Base-by-base conservation (phyloP, 2,888 invertebrate genomes). In the Xestobium rufovillosum region DNA sequence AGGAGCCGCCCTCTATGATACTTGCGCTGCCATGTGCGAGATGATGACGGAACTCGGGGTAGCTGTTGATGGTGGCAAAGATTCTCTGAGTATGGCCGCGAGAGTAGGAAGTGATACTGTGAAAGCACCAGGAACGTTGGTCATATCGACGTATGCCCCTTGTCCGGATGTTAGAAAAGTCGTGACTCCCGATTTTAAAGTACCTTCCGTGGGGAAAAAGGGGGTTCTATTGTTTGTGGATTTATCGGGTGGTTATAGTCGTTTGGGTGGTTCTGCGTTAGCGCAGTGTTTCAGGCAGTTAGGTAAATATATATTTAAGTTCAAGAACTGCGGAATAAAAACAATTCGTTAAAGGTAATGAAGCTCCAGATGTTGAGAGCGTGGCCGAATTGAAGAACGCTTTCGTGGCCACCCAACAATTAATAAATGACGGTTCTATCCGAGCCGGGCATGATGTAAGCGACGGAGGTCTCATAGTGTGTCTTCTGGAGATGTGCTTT, bases 21-120 rank as follows among this genome's bases (percentile, higher is more conserved):
- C 97, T 0, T 96, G 96, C 57, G 68, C 70, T 25, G 89, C 92
- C 10, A 85, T 96, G 76, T 92, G 94, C 59, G 67, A 69, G 2
- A 73, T 91, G 2, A 90, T 97, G 90, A 68, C 71, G 3, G 62
- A 74, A 49, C 67, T 96, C 2, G 91, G 83, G 4, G 79, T 95
- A 13, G 96, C 92, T 4, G 78, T 96, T 12, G 96, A 97, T 62
- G 96, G 97, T 17, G 94, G 97, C 28, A 96, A 98, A 67, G 96
- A 97, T 70, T 94, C 95, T 4, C 70, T 98, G 11, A 92, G 94
- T 36, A 98, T 97, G 97, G 89, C 95, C 31, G 94, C 95, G 1
- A 75, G 87, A 50, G 83, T 94, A 4, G 77, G 73, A 0, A 71
- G 72, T 1, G 69, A 81, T 31, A 70, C 75, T 47, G 76, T 86